phyloP scores from a whole-genome alignment of 2,113 vertebrate species.

The Triplophysa tibetana region DNA sequence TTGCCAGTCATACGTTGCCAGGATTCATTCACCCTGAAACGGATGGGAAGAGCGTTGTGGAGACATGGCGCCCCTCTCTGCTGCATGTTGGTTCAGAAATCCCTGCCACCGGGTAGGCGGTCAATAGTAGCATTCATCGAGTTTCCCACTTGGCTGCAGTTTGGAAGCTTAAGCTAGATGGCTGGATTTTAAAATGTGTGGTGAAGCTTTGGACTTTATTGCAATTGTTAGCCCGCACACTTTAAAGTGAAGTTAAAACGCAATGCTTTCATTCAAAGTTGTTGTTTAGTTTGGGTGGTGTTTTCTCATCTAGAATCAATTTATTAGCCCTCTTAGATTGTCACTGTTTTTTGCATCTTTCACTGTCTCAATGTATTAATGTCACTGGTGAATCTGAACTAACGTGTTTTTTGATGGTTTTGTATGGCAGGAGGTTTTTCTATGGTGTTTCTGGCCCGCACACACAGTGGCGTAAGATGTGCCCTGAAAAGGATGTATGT shows the following conservation, averaged over 20 bases:
- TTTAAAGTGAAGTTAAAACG: background rate
- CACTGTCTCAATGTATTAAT: no score
- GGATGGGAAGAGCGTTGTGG: conserved; percentile 42
- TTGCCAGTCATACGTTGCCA: conserved; percentile 48
- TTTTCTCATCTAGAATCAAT: background rate
- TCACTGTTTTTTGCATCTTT: background rate
- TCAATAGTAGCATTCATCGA: conserved; percentile 19
- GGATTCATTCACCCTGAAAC: conserved; percentile 46
- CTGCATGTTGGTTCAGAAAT: conserved; percentile 30
- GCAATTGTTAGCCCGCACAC: background rate
- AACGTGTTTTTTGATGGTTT: background rate
- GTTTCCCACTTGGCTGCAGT: conserved; percentile 37
- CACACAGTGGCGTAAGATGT: conserved; percentile 83
- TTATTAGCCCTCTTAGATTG: background rate
- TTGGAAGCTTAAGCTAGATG: background rate
- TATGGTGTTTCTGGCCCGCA: conserved; percentile 92
- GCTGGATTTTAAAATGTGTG: background rate
- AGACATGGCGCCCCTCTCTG: conserved; percentile 39
- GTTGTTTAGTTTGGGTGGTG: no score
- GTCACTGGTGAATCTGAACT: background rate
- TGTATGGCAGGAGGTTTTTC: conserved; percentile 89
- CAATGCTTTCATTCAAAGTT: no score
- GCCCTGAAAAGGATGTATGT: conserved; percentile 97
- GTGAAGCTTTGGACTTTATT: background rate
- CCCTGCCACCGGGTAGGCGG: conserved; percentile 11